Percentiles rank a stretch among this genome's conserved stretches.
Evolutionary conservation across 2,797 vertebrate genomes (phyloP).

Genomic region (Perodicticus potto): DNA sequence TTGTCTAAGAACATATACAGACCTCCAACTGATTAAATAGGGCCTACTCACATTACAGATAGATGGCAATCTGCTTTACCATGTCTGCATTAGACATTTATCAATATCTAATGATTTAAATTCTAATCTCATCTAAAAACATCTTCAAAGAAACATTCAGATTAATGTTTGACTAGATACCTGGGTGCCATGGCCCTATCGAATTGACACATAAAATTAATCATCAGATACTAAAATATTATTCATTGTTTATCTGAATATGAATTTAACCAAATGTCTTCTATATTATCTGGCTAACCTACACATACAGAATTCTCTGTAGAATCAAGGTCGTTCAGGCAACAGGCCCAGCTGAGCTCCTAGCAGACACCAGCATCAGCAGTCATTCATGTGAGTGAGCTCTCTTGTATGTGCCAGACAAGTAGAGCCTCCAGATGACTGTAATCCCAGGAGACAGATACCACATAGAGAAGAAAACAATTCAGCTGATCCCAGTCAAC

Average conservation of each 20-base stretch:
- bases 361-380: no score
- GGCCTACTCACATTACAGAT: background rate
- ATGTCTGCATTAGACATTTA: no score
- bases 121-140: background rate
- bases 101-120: background rate
- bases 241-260: background rate
- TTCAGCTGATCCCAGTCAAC: background rate
- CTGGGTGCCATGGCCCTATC: background rate
- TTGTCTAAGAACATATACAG: no score
- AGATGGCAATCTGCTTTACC: no score
- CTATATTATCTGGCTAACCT: background rate
- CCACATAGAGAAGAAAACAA: background rate
- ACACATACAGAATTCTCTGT: background rate
- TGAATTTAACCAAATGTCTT: background rate
- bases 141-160: background rate
- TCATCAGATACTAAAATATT: background rate
- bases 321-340: no score
- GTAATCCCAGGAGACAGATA: background rate
- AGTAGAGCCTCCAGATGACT: background rate
- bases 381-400: background rate
- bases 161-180: background rate
- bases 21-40: background rate
- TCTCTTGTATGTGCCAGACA: background rate
- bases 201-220: background rate
- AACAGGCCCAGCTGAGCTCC: background rate